Conservation (phyloP, 2,113 vertebrate species). For the Macaca nemestrina region DNA sequence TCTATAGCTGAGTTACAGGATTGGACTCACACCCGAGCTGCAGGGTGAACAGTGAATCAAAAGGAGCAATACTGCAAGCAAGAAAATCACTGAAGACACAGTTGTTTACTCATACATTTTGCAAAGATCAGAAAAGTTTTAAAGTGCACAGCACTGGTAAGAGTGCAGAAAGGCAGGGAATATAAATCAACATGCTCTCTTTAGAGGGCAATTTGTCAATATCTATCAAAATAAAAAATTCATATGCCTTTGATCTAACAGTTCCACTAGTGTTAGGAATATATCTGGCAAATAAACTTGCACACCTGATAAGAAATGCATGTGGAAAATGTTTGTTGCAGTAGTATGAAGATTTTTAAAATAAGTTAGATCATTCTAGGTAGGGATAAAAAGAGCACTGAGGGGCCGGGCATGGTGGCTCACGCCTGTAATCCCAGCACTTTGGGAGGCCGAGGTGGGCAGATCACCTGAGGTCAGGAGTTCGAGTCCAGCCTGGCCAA, state of each 20-base stretch:
- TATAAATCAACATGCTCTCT: neutral
- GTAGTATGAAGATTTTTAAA: neutral
- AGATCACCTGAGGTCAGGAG: too few species aligned
- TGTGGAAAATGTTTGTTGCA: neutral
- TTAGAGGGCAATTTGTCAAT: constrained; percentile 31
- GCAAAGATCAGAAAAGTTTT: constrained; percentile 1
- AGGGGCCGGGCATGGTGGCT: too few species aligned
- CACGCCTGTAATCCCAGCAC: too few species aligned
- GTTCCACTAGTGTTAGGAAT: neutral
- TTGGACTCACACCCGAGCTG: neutral
- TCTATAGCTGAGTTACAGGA: too few species aligned
- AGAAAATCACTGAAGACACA: neutral
- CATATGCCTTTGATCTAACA: neutral
- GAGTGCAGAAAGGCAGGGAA: neutral
- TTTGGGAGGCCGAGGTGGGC: too few species aligned
- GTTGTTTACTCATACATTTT: neutral
- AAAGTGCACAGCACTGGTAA: neutral
- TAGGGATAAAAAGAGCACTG: neutral
- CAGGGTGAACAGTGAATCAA: neutral
- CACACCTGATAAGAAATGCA: neutral
- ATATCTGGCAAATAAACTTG: neutral
- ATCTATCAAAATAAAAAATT: constrained; percentile 32
- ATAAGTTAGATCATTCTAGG: neutral
- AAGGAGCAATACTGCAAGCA: neutral
- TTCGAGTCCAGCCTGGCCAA: too few species aligned